Evolutionary conservation across 2,888 invertebrate genomes (phyloP), one percentile per base, ranked within the genome.

Genomic region (Ophion ventricosus): DNA sequence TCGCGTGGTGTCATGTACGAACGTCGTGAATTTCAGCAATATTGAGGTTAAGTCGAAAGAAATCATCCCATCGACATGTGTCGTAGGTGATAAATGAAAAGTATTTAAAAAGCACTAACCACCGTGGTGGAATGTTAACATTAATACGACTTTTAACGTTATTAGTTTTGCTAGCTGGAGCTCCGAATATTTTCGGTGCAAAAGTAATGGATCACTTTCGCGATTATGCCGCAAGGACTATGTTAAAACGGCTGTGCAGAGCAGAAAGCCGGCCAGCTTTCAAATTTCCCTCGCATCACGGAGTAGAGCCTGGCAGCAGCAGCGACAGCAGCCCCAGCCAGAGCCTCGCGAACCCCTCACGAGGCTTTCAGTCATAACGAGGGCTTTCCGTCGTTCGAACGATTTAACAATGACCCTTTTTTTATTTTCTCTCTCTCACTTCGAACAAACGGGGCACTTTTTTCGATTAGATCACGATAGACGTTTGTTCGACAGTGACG

Each of bases 271-370:
- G 82, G 79, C 84, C 85, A 82, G 85, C 77, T 82, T 85, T 84
- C 73, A 84, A 85, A 85, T 84, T 85, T 85, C 82, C 75, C 84
- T 83, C 85, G 85, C 84, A 77, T 69, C 76, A 64, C 76, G 72
- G 49, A 80, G 76, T 35, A 72, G 66, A 82, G 75, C 75, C 82
- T 84, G 82, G 82, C 82, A 79, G 74, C 73, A 72, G 72, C 72
- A 73, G 82, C 64, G 70, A 54, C 61, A 75, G 74, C 70, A 75
- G 67, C 78, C 83, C 75, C 80, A 63, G 83, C 74, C 66, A 67
- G 74, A 75, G 59, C 85, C 80, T 81, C 75, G 66, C 78, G 54
- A 78, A 80, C 74, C 74, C 83, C 80, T 70, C 67, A 74, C 78
- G 64, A 73, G 78, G 70, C 61, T 78, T 75, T 74, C 78, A 59